Percentiles rank a stretch among this genome's conserved stretches.
phyloP scores from a whole-genome alignment of 1,140 invertebrate genomes.

The Physella acuta region DNA sequence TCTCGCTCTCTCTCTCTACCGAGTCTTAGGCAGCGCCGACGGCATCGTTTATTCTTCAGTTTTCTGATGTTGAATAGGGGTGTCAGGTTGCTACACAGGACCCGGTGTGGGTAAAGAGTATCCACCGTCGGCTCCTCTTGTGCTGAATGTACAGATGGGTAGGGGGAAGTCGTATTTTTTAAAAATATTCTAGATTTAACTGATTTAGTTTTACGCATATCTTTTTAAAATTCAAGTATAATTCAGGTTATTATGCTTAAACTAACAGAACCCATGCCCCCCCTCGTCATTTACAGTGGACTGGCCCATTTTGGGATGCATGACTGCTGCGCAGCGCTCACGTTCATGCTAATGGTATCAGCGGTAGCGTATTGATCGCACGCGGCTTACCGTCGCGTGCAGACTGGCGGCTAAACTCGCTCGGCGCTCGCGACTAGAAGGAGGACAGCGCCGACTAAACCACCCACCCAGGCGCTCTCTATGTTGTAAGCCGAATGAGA shows the following conservation, averaged over 20 bases:
- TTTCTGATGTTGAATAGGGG: background rate
- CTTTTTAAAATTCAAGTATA: background rate
- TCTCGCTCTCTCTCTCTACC: background rate
- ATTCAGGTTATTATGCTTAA: background rate
- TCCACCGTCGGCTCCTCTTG: background rate
- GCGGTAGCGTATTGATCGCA: constrained; percentile 3
- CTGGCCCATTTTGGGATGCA: background rate
- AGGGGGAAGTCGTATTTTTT: background rate
- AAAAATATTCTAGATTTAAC: background rate
- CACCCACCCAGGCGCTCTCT: no score
- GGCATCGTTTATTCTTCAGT: background rate
- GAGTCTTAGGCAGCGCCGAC: background rate
- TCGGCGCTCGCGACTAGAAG: no score
- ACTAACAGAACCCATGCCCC: background rate
- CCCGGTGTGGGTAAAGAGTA: background rate
- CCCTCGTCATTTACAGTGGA: background rate
- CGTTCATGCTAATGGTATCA: constrained; percentile 9
- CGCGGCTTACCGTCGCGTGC: constrained; percentile 1
- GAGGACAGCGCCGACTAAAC: no score
- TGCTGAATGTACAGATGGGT: background rate
- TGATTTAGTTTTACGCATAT: background rate
- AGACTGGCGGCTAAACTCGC: no score
- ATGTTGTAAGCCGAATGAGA: no score
- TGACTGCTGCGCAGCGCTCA: constrained; percentile 12
- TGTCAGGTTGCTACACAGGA: background rate